Conservation (phyloP, 2,113 vertebrate genomes). For the Charina bottae region DNA sequence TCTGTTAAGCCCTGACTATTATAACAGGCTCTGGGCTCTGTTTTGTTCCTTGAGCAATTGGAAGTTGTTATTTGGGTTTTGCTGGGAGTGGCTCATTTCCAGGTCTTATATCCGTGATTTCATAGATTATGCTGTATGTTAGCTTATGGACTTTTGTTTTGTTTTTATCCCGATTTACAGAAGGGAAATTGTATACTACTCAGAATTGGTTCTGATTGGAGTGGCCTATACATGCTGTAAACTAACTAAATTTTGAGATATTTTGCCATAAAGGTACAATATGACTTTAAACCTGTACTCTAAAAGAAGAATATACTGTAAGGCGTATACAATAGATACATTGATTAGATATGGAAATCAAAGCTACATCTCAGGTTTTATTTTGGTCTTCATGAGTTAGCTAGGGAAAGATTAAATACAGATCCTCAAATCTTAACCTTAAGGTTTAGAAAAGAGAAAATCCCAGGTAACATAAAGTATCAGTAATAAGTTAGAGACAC, state of each 20-base stretch:
- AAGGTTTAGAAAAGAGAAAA: background rate
- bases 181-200: background rate
- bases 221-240: background rate
- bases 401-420: background rate
- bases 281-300: conserved; percentile 4
- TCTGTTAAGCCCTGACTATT: background rate
- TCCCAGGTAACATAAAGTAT: background rate
- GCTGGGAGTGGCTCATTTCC: background rate
- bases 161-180: background rate
- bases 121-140: background rate
- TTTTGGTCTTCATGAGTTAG: conserved; percentile 10
- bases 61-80: background rate
- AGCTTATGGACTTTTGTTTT: background rate
- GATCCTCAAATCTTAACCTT: background rate
- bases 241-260: background rate
- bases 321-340: background rate
- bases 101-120: background rate
- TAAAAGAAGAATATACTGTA: background rate
- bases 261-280: background rate
- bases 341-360: conserved; percentile 3
- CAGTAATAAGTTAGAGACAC: background rate
- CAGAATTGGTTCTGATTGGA: background rate
- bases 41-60: background rate
- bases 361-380: background rate
- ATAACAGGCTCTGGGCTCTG: background rate